These are phyloP conservation scores for Sminthurinus aureus DNA, from an alignment of 2,888 invertebrate genomes.

Conservation along the genomic window DNA sequence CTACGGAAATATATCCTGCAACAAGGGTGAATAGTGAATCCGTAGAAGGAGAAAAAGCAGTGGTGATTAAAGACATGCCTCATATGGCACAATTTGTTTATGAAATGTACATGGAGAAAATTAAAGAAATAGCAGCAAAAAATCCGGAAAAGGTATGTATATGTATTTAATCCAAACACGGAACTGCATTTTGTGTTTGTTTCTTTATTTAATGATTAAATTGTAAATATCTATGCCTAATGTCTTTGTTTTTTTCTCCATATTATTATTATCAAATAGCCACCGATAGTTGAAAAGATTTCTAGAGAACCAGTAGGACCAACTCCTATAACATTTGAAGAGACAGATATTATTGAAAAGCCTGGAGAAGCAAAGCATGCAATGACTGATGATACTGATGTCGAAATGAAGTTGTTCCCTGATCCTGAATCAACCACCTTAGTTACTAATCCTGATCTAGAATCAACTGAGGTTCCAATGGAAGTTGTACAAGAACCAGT, in stretches of 20 bases:
- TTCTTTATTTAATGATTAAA: not conserved
- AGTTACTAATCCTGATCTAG: not conserved
- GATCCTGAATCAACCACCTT: not conserved
- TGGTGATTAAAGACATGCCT: conserved; percentile 84
- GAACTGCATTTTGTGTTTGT: too few relatives aligned
- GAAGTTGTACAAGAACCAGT: not conserved
- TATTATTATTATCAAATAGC: not conserved
- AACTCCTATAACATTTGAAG: conserved; percentile 47
- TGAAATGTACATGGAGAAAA: conserved; percentile 83
- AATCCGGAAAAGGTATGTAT: not conserved
- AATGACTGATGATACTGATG: not conserved
- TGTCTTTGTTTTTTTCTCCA: not conserved
- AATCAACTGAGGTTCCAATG: not conserved
- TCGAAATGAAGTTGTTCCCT: conserved; percentile 15
- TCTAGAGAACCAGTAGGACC: conserved; percentile 31
- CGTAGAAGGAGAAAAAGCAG: conserved; percentile 62
- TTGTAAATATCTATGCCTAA: not conserved
- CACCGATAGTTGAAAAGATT: not conserved
- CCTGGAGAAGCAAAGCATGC: not conserved
- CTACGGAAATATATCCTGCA: conserved; percentile 81
- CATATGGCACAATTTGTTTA: conserved; percentile 96
- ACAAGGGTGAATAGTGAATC: conserved; percentile 66
- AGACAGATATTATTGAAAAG: conserved; percentile 38
- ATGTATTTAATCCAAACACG: not conserved
- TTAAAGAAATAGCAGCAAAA: conserved; percentile 64